Conservation (phyloP, 2,113 vertebrate genomes). For the Chionis minor region DNA sequence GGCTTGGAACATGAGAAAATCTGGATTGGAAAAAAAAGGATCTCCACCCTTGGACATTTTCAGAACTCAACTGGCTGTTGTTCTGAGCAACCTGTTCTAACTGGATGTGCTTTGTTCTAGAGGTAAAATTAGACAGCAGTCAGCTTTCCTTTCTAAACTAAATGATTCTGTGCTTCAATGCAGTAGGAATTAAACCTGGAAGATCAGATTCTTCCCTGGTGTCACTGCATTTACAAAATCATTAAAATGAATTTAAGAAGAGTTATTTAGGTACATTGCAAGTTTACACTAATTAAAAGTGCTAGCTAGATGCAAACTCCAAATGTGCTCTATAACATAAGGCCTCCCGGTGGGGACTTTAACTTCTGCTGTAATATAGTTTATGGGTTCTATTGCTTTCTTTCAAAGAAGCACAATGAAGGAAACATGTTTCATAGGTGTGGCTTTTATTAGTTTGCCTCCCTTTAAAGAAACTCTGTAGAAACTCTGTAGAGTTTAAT, state of each 20-base stretch:
- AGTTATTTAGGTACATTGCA: background rate
- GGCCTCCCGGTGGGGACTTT: fast-evolving
- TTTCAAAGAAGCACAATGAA: background rate
- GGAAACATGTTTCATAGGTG: background rate
- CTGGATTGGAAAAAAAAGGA: fast-evolving
- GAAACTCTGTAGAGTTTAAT: background rate
- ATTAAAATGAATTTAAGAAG: background rate
- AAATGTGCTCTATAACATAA: background rate
- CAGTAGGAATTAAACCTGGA: background rate
- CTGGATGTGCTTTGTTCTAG: background rate
- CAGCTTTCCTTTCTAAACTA: background rate
- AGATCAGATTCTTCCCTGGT: background rate
- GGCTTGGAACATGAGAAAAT: background rate
- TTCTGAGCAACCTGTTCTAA: background rate
- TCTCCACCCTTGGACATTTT: background rate
- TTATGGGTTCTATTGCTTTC: background rate
- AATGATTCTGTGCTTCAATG: background rate
- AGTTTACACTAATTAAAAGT: background rate
- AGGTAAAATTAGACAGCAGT: background rate
- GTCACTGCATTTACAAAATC: background rate
- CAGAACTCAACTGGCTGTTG: background rate
- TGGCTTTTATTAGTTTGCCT: background rate
- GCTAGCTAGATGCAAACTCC: background rate
- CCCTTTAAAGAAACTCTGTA: background rate
- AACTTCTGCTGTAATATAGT: background rate